Conservation (phyloP, 2,888 invertebrate species). For the Hemicrepidius hirtus region DNA sequence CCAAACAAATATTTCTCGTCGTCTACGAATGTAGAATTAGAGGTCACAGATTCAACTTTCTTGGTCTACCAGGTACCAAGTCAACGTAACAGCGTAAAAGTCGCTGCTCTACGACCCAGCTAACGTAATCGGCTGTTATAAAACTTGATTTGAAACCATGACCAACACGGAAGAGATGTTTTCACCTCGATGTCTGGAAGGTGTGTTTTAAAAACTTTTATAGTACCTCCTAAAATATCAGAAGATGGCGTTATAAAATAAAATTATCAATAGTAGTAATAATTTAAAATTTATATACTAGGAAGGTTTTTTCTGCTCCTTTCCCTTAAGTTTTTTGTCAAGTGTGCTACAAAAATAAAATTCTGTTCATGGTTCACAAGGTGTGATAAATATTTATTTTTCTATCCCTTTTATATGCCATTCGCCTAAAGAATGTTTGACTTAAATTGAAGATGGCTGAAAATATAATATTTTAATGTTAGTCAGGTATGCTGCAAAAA, state of each 20-base stretch:
- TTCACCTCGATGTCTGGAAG: not conserved
- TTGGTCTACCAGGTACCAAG: conserved; percentile 30
- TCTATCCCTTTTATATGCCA: no score
- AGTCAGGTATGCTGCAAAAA: conserved; percentile 38
- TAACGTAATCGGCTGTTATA: conserved; percentile 6
- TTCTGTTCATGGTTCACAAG: no score
- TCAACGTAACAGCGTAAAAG: conserved; percentile 5
- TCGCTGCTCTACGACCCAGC: not conserved
- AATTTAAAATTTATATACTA: no score
- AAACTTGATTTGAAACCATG: conserved; percentile 46
- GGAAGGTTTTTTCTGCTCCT: no score
- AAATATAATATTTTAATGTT: conserved; percentile 18
- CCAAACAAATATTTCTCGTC: conserved; percentile 26
- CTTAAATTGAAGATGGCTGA: not conserved
- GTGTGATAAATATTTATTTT: no score
- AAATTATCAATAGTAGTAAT: no score
- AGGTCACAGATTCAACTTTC: conserved; percentile 38
- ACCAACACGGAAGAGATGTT: conserved; percentile 34
- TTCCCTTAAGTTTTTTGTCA: no score
- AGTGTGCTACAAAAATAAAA: no score
- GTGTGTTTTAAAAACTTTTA: not conserved
- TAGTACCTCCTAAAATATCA: not conserved
- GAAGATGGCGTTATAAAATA: not conserved
- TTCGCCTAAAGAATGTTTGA: no score
- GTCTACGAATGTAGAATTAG: conserved; percentile 19